Evolutionary conservation across 2,888 invertebrate species (phyloP), one percentile per base, ranked within the genome.

Genomic region (Lypha dubia): DNA sequence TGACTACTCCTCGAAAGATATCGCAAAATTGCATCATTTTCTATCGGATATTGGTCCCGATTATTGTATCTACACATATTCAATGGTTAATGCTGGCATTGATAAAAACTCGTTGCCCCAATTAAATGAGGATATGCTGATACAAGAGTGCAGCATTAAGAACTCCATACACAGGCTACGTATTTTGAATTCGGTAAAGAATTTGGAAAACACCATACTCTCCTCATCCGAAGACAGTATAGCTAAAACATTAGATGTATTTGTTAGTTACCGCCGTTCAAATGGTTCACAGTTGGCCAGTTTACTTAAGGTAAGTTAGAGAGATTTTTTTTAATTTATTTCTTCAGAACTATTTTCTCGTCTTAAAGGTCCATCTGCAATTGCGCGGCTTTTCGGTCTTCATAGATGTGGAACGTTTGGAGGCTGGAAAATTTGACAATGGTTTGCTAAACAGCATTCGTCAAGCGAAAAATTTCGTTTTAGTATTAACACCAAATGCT

Each of bases 361-460:
- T 13, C 13, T 9, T 17, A 8, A 22, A 92, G 92, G 99, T 99
- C 44, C 99, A 99, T 90, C 94, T 99, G 67, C 98, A 99, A 92
- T 93, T 99, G 83, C 94, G 98, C 89, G 98, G 98, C 1, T 99
- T 98, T 93, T 96, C 97, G 32, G 99, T 99, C 32, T 99, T 99
- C 92, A 98, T 99, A 87, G 99, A 99, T 90, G 99, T 99, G 77
- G 99, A 99, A 92, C 94, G 98, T 88, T 93, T 99, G 84, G 98
- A 99, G 92, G 99, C 99, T 32, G 99, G 99, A 53, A 99, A 99
- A 93, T 99, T 99, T 92, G 99, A 99, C 92, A 99, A 99, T 91
- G 98, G 98, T 91, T 93, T 99, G 65, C 93, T 99, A 86, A 98
- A 98, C 93, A 99, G 98, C 93, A 99, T 99, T 91, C 95, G 96